phyloP scores from a whole-genome alignment of 2,113 vertebrate species.

The Heliornis fulica region DNA sequence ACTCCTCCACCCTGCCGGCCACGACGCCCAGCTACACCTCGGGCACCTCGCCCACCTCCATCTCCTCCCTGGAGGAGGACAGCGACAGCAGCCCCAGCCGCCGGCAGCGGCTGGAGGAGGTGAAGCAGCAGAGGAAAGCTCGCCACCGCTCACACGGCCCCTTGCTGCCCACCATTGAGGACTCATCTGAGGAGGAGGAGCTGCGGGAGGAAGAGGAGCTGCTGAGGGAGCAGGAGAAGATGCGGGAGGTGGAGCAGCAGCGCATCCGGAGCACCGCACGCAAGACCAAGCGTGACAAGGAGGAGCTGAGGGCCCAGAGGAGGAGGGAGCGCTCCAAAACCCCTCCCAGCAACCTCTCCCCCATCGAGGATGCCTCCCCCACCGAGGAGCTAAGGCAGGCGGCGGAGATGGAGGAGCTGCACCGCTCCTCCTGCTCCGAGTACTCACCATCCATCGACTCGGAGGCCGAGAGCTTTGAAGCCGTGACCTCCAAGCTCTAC shows the following conservation, averaged over 20 bases:
- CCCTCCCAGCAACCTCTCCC: slow-evolving; percentile 95
- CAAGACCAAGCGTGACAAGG: slow-evolving; percentile 96
- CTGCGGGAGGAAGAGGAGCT: slow-evolving; percentile 96
- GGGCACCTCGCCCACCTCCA: slow-evolving; percentile 94
- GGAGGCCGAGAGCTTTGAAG: slow-evolving; percentile 91
- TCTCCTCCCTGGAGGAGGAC: slow-evolving; percentile 97
- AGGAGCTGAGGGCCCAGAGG: slow-evolving; percentile 94
- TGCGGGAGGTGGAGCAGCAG: slow-evolving; percentile 98
- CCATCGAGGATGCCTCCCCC: slow-evolving; percentile 96
- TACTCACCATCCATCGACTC: slow-evolving; percentile 98
- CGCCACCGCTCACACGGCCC: slow-evolving; percentile 95
- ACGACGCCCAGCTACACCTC: slow-evolving; percentile 97
- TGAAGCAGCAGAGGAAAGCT: slow-evolving; percentile 97
- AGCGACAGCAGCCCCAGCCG: slow-evolving; percentile 98
- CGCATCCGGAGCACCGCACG: slow-evolving; percentile 94
- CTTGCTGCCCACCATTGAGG: slow-evolving; percentile 95
- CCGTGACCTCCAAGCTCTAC: slow-evolving; percentile 87
- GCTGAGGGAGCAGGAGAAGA: slow-evolving; percentile 94
- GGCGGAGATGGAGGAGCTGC: slow-evolving; percentile 97
- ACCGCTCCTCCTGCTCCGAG: slow-evolving; percentile 96
- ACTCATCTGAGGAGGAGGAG: slow-evolving; percentile 97
- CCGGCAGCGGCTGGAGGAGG: slow-evolving; percentile 91
- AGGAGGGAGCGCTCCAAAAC: slow-evolving; percentile 97
- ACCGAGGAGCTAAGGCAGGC: slow-evolving; percentile 96
- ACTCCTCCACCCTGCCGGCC: slow-evolving; percentile 94